Evolutionary conservation across 2,113 vertebrate species (phyloP).

Genomic region (Entelurus aequoreus): DNA sequence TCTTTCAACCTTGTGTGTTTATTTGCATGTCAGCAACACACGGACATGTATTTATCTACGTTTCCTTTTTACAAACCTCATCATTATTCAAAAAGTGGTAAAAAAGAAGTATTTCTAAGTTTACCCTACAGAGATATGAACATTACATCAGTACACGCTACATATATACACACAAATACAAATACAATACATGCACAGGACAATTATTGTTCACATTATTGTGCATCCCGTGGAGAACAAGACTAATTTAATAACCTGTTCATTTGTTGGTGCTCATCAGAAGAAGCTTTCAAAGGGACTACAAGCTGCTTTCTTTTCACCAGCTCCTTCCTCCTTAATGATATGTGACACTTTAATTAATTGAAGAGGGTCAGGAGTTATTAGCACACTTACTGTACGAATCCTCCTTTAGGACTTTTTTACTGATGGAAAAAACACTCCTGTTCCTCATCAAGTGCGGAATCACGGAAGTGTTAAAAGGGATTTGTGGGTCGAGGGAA

Average conservation of each 20-base stretch:
- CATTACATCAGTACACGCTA: too few relatives aligned
- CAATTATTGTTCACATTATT: slow-evolving; percentile 67
- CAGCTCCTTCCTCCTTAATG: slow-evolving; percentile 42
- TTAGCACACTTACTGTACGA: slow-evolving; percentile 58
- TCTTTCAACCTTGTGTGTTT: slow-evolving; percentile 9
- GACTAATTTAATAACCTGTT: slow-evolving; percentile 73
- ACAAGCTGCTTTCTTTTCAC: slow-evolving; percentile 33
- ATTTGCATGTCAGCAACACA: slow-evolving; percentile 4
- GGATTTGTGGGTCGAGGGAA: not conserved
- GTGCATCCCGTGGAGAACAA: slow-evolving; percentile 56
- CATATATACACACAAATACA: too few relatives aligned
- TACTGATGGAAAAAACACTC: too few relatives aligned
- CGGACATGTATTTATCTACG: not conserved
- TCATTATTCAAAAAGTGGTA: too few relatives aligned
- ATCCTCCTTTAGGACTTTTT: slow-evolving; percentile 43
- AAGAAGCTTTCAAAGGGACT: slow-evolving; percentile 49
- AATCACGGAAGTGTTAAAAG: not conserved
- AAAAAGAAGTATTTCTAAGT: too few relatives aligned
- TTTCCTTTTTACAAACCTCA: not conserved
- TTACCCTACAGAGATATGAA: too few relatives aligned
- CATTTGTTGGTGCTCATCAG: slow-evolving; percentile 54
- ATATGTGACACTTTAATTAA: slow-evolving; percentile 72
- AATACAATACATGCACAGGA: slow-evolving; percentile 49
- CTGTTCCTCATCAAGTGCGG: slow-evolving; percentile 5
- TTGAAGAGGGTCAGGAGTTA: slow-evolving; percentile 74